Evolutionary conservation across 2,888 invertebrate genomes (phyloP).

Genomic region (Syrista parreyssii): DNA sequence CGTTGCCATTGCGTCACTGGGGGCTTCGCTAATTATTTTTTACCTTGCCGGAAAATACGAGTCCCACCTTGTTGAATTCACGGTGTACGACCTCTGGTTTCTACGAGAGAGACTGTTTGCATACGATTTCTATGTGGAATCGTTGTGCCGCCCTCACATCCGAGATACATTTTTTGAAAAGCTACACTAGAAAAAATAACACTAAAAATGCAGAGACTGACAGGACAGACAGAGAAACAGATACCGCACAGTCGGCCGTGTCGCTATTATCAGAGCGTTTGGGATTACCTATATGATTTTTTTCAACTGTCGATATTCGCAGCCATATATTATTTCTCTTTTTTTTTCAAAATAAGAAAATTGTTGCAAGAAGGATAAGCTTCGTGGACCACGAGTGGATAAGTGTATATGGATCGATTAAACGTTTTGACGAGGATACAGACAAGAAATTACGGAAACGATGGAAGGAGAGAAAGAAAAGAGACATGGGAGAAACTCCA

Average conservation of each 20-base stretch:
- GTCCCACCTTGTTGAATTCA: neutral
- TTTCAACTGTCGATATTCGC: neutral
- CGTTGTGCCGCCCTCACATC: neutral
- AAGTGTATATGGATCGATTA: neutral
- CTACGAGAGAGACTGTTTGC: neutral
- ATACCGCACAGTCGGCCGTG: neutral
- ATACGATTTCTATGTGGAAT: neutral
- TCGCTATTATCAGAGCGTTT: neutral
- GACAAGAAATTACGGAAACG: neutral
- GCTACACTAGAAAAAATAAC: neutral
- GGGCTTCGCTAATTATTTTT: constrained; percentile 57
- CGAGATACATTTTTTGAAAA: neutral
- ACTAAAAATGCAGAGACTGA: neutral
- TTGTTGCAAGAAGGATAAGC: neutral
- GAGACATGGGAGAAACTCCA: neutral
- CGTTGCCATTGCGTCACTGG: constrained; percentile 58
- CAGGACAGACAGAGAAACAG: neutral
- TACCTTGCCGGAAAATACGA: constrained; percentile 45
- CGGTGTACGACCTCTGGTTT: neutral
- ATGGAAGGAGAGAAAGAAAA: neutral
- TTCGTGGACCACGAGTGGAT: neutral
- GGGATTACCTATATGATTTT: neutral
- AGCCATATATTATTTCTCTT: neutral
- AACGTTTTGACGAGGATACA: neutral
- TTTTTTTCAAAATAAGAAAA: neutral